Percentiles rank a stretch among this genome's conserved stretches.
Conservation (phyloP, 2,797 vertebrate species). For the Rhyacichthys aspro region DNA sequence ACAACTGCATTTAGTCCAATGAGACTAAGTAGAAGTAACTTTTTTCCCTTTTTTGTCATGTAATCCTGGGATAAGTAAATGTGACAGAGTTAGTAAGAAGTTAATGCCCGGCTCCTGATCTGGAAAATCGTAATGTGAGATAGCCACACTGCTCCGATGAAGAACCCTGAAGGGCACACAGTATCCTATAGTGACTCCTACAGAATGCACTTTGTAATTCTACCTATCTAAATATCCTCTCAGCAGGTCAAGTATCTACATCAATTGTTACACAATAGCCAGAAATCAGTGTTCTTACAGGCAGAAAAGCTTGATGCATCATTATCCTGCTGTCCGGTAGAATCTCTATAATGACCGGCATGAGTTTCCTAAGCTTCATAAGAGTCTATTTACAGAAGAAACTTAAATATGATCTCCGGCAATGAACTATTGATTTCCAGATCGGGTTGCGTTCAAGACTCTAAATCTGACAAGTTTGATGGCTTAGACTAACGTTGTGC, state of each 20-base stretch:
- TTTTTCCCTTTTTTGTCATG: too few relatives aligned
- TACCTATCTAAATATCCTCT: slow-evolving; percentile 38
- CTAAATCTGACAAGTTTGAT: slow-evolving; percentile 11
- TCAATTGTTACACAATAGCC: slow-evolving; percentile 29
- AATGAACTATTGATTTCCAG: slow-evolving; percentile 31
- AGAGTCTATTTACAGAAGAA: slow-evolving; percentile 13
- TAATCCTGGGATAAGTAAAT: too few relatives aligned
- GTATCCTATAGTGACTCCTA: slow-evolving; percentile 6
- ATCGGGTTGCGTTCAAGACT: slow-evolving; percentile 25
- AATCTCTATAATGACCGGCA: background rate
- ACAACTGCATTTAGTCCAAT: too few relatives aligned
- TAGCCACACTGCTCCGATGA: background rate
- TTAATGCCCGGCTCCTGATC: slow-evolving; percentile 1
- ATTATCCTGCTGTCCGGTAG: background rate
- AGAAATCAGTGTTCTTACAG: slow-evolving; percentile 14
- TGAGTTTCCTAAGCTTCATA: background rate
- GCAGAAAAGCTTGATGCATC: background rate
- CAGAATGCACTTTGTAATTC: slow-evolving; percentile 32
- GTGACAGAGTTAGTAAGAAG: background rate
- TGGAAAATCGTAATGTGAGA: slow-evolving; percentile 1
- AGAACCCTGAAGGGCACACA: slow-evolving; percentile 12
- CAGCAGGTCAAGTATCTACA: slow-evolving; percentile 39
- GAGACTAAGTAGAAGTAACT: too few relatives aligned
- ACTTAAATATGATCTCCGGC: slow-evolving; percentile 24
- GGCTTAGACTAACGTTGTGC: background rate